Percentiles rank a stretch among this genome's conserved stretches.
Conservation (phyloP, 2,113 vertebrate genomes). For the Agapornis roseicollis region DNA sequence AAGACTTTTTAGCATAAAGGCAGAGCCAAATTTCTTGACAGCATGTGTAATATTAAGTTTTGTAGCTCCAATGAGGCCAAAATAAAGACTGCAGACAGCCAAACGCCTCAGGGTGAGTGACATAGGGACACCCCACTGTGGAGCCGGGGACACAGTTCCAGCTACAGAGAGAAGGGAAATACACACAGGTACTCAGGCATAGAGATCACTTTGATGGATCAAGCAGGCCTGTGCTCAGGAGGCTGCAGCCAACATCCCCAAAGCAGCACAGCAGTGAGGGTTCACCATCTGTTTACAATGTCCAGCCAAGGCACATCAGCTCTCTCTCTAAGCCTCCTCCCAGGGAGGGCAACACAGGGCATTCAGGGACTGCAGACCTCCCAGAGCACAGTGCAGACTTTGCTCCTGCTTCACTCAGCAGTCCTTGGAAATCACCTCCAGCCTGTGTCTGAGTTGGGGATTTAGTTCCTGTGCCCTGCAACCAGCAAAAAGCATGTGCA, state of each 20-base stretch:
- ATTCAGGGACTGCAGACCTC: not conserved
- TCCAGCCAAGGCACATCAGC: not conserved
- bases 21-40: not conserved
- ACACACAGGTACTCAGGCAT: fast-evolving
- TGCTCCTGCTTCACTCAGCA: not conserved
- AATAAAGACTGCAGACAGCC: not conserved
- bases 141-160: not conserved
- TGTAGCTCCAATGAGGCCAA: not conserved
- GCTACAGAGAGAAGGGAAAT: not conserved
- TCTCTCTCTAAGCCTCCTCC: not conserved
- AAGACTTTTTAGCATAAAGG: not conserved
- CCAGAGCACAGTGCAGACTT: not conserved
- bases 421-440: not conserved
- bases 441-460: not conserved
- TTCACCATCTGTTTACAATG: not conserved
- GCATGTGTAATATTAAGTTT: not conserved
- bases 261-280: not conserved
- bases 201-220: not conserved
- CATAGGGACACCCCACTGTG: not conserved
- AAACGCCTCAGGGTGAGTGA: not conserved
- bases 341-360: no score
- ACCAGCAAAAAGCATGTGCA: not conserved
- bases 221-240: not conserved
- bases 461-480: not conserved
- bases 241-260: not conserved